Conservation (phyloP, 2,113 vertebrate genomes). For the Sardina pilchardus region DNA sequence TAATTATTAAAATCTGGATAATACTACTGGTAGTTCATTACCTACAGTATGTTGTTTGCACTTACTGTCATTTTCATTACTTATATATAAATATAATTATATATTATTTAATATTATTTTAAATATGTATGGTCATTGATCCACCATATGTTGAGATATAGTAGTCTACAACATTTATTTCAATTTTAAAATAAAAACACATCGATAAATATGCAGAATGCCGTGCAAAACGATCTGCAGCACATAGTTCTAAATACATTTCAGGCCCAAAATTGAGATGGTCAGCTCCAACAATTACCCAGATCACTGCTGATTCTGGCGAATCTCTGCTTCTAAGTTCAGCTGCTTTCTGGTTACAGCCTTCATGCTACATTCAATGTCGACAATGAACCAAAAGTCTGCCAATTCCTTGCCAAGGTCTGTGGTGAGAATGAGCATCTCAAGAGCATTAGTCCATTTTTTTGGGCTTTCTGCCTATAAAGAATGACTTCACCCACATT, state of each 20-base stretch:
- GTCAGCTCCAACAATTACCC: neutral
- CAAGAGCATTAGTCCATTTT: neutral
- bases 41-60: neutral
- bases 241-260: neutral
- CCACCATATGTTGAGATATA: neutral
- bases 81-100: neutral
- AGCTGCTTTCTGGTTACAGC: neutral
- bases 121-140: neutral
- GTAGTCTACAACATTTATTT: neutral
- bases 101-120: neutral
- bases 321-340: neutral
- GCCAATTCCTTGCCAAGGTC: neutral
- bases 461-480: neutral
- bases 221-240: neutral
- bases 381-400: neutral
- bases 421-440: neutral
- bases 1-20: neutral
- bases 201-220: too few species aligned
- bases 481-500: constrained; percentile 16
- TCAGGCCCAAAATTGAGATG: neutral
- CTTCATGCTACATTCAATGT: neutral
- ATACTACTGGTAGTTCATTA: neutral
- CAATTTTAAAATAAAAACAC: neutral
- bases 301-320: neutral
- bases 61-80: neutral